These are phyloP conservation scores for Eulemur coronatus DNA, from an alignment of 2,797 vertebrate genomes.

Conservation along the genomic window DNA sequence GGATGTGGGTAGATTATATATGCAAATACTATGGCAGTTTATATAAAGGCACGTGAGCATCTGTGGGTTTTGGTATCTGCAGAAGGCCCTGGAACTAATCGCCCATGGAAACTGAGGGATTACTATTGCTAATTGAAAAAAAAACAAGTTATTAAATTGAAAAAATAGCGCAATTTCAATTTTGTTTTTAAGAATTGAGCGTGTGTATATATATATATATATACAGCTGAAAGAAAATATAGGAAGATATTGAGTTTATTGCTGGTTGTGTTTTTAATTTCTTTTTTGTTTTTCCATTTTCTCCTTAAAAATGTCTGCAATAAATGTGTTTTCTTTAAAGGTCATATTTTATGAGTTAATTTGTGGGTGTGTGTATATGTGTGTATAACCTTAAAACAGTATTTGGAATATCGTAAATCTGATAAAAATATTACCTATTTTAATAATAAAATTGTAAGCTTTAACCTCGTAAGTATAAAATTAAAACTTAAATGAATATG, in stretches of 20 bases:
- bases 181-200: conserved; percentile 26
- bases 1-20: background rate
- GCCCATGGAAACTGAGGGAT: background rate
- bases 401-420: background rate
- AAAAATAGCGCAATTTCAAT: background rate
- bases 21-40: background rate
- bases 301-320: background rate
- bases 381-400: background rate
- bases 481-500: background rate
- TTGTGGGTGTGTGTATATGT: background rate
- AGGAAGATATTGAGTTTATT: background rate
- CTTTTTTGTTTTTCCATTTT: background rate
- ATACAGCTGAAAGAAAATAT: background rate
- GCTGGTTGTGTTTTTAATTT: background rate
- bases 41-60: background rate
- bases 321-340: background rate
- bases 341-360: background rate
- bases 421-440: background rate
- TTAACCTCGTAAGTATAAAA: background rate
- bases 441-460: background rate
- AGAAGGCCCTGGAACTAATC: background rate
- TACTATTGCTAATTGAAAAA: background rate
- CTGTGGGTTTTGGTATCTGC: background rate
- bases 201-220: too few species aligned
- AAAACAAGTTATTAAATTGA: background rate